Evolutionary conservation across 2,888 invertebrate species (phyloP).

Genomic region (Metallyticus violacea): DNA sequence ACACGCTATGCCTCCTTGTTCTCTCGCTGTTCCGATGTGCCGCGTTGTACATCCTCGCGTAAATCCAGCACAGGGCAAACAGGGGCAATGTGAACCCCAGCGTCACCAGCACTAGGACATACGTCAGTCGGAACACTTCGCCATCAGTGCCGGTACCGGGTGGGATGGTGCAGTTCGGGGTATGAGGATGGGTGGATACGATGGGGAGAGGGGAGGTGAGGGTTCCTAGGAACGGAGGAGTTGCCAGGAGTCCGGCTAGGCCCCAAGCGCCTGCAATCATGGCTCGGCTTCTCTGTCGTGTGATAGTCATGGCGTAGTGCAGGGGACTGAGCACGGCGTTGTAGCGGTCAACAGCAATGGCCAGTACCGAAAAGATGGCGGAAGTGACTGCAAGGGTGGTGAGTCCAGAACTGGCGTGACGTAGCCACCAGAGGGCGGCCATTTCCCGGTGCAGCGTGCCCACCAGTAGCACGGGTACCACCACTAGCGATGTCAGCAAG

Average conservation of each 20-base stretch:
- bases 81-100: conserved; percentile 51
- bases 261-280: conserved; percentile 48
- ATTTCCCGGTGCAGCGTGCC: conserved; percentile 42
- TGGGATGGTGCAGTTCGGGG: neutral
- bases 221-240: conserved; percentile 35
- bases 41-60: conserved; percentile 49
- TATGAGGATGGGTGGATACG: neutral
- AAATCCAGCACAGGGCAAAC: conserved; percentile 49
- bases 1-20: conserved; percentile 50
- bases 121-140: conserved; percentile 40
- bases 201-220: neutral
- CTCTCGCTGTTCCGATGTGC: conserved; percentile 50
- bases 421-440: conserved; percentile 38
- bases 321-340: conserved; percentile 51
- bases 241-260: conserved; percentile 44
- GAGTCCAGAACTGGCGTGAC: conserved; percentile 43
- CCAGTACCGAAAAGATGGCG: conserved; percentile 50
- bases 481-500: conserved; percentile 47
- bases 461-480: conserved; percentile 48
- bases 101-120: conserved; percentile 45
- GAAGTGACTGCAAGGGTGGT: conserved; percentile 49
- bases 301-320: conserved; percentile 53
- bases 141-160: neutral
- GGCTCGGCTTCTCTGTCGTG: conserved; percentile 45
- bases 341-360: conserved; percentile 52